Base-by-base conservation (phyloP, 2,113 vertebrate species). In the Apteryx mantelli region DNA sequence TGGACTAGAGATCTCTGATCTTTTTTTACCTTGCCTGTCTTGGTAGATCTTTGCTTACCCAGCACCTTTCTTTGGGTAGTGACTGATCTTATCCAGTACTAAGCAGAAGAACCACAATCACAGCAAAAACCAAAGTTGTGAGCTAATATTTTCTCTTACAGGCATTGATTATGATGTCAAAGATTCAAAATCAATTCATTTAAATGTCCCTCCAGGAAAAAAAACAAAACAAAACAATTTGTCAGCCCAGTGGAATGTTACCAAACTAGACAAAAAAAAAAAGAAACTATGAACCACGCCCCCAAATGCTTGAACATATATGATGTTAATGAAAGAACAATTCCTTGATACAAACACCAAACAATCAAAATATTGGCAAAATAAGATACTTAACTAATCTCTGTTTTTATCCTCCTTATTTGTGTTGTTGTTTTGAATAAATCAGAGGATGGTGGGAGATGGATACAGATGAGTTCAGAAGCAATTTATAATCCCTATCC, bases 181-280 rank as follows among this genome's bases (percentile, higher is more conserved):
- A 92, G 80, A 97, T 85, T 97, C 89, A 95, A 91, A 95, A 95
- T 82, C 94, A 94, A 96, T 96, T 91, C 53, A 63, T 73, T 95
- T 89, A 95, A 95, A 91, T 92, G 79, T 80, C 44, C 0, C 56
- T 93, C 66, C 44, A 91, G 74, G 24, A 82, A 82, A 81, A 50
- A 79, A 30, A 48, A 16, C 22, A 32, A 20, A 53, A 24, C 58
- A 7, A 30, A 16, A 22, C 68, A 22, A 19, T n/a, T 36, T 66
- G 36, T 80, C 70, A 70, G 48, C 48, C 40, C 14, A 50, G 28
- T 21, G 64, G 36, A 94, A 82, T 85, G 34, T 64, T 91, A 78
- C 66, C 84, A 92, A 82, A 80, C 30, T 32, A 55, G 50, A 89
- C 24, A 22, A 4, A 46, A 71, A 91, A 87, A 18, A 25, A 3